Base-by-base conservation (phyloP, 1,140 invertebrate genomes). In the Eumeta japonica region DNA sequence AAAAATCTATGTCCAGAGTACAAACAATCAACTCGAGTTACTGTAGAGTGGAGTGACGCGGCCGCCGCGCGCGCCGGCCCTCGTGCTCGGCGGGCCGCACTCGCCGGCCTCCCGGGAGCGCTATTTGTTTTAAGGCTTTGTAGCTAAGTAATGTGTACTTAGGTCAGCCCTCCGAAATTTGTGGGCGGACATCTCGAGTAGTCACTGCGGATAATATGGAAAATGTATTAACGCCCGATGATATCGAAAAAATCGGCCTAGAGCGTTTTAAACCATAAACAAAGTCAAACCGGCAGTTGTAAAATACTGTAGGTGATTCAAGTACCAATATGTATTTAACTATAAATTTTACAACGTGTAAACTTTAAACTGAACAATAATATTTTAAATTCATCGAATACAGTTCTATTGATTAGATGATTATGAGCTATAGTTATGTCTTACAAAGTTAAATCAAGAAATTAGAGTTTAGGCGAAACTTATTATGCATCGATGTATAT, bases 41-140 rank as follows among this genome's bases (percentile, higher is more conserved):
- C 64, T n/a, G 45, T 45, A 48, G 46, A 42, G 46, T 28, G 35
- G 45, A 54, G 46, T 66, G 62, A 68, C 58, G 66, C 52, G 64
- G 57, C 46, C 42, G 39, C 55, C 20, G 5, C 20, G 5, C 20
- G 20, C 58, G 48, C 61, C 54, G 50, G 54, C 54, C 52, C 52
- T 52, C 43, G 41, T 16, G 45, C 41, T 24, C 20, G 20, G 46
- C 28, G 43, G n/a, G n/a, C n/a, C 43, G 41, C 16, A 43, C 41
- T 24, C 20, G 20, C 45, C 28, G 43, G 50, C 59, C 59, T 46
- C 38, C 35, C 16, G 60, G 56, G 62, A 58, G 9, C 40, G 33
- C 48, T 73, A 66, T 73, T 73, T 73, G 64, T 73, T 73, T 68
- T 73, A 73, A 70, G 70, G 63, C 68, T 70, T 72, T 67, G 68